Evolutionary conservation across 1,140 invertebrate genomes (phyloP).

Genomic region (Akabosia matsudoensis): DNA sequence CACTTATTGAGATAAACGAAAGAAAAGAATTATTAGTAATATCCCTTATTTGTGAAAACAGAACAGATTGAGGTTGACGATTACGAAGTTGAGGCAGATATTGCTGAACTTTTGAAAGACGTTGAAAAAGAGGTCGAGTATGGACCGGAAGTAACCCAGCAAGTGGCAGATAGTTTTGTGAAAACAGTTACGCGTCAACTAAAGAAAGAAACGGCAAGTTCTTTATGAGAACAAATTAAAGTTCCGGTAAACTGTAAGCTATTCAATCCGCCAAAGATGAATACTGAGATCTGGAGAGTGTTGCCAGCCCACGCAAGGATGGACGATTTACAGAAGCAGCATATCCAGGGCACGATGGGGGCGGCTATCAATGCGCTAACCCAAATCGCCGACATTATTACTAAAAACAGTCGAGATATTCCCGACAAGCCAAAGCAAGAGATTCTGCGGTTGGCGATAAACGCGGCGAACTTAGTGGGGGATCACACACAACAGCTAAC

Average conservation of each 20-base stretch:
- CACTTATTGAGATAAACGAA: no score
- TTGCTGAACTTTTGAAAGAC: not conserved
- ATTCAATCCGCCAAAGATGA: slow-evolving; percentile 23
- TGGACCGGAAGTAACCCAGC: not conserved
- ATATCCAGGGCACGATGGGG: not conserved
- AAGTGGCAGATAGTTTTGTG: not conserved
- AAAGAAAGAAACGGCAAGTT: not conserved
- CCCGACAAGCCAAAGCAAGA: not conserved
- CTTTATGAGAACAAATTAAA: not conserved
- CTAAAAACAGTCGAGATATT: not conserved
- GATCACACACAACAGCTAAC: not conserved
- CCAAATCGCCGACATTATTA: slow-evolving; percentile 14
- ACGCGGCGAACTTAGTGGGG: not conserved
- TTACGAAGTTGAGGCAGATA: not conserved
- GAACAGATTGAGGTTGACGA: no score
- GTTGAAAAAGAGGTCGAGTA: not conserved
- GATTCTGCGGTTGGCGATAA: not conserved
- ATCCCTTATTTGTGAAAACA: no score
- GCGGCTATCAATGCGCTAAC: not conserved
- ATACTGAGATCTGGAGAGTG: slow-evolving; percentile 25
- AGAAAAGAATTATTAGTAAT: no score
- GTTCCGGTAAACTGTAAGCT: slow-evolving; percentile 11
- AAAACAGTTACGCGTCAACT: not conserved
- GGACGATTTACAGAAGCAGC: slow-evolving; percentile 10
- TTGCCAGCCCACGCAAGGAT: not conserved